Base-by-base conservation (phyloP, 2,113 vertebrate genomes). In the Silurus asotus region DNA sequence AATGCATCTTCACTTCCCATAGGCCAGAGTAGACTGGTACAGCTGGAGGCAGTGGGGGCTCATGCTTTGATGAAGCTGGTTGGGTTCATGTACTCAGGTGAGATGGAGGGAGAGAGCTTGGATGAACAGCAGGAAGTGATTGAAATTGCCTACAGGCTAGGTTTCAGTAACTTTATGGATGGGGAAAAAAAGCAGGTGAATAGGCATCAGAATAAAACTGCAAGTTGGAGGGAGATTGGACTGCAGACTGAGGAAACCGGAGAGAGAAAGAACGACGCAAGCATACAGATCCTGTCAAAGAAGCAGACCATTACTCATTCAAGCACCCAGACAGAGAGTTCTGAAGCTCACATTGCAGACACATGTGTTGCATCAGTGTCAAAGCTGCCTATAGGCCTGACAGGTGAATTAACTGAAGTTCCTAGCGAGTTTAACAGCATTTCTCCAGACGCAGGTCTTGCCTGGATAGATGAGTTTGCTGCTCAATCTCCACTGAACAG, bases 61-160 rank as follows among this genome's bases (percentile, higher is more conserved):
- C 62, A 92, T 89, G 94, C 91, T 0, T 92, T 98, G 83, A 92
- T 97, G 84, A 97, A 96, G 87, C 91, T 97, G 37, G 95, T 98
- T 17, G 92, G 88, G 51, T 96, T 97, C 72, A 89, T 98, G 1
- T 98, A 98, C 84, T 96, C 96, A 0, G 96, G 96, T 0, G 93
- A 96, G 89, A 91, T 97, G 91, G 95, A 95, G 84, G 91, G 92
- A 3, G 93, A 93, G 2, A 94, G 95, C 0, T 48, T 48, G 14
- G 84, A 89, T 0, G 96, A 98, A 88, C 93, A 91, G 64, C 93
- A 93, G 3, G 96, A 97, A 5, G 92, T 98, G 61, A 91, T 97
- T 88, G 94, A 93, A 0, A 95, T 95, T 0, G 96, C 96, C 9
- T 92, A 91, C 77, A 92, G 59, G 84, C 95, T 98, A 83, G 96